These are phyloP conservation scores for Ommatoiulus sabulosus DNA, from an alignment of 2,888 invertebrate species.

Conservation along the genomic window DNA sequence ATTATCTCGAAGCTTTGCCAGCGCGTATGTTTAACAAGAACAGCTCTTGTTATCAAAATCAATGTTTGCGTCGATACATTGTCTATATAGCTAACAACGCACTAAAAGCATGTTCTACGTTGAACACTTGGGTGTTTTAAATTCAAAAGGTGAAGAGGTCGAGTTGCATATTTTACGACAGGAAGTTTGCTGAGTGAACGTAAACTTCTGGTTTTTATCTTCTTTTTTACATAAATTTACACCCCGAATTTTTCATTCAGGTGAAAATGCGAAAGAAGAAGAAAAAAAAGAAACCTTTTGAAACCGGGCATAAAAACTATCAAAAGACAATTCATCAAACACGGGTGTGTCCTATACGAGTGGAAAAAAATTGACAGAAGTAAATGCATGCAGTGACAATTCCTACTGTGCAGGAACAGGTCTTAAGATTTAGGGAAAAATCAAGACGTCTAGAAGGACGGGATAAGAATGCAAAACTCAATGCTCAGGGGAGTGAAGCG, in stretches of 20 bases:
- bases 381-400: slow-evolving; percentile 38
- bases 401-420: slow-evolving; percentile 34
- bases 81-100: background rate
- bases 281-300: background rate
- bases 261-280: slow-evolving; percentile 31
- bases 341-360: slow-evolving; percentile 42
- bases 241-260: slow-evolving; percentile 35
- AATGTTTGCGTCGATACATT: slow-evolving; percentile 31
- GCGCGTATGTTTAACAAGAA: slow-evolving; percentile 1
- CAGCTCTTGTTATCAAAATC: background rate
- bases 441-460: background rate
- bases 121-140: slow-evolving; percentile 18
- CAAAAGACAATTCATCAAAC: slow-evolving; percentile 48
- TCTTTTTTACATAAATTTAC: slow-evolving; percentile 44
- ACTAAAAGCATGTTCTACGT: slow-evolving; percentile 21
- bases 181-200: slow-evolving; percentile 48
- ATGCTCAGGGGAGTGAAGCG: background rate
- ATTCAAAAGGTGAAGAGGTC: slow-evolving; percentile 37
- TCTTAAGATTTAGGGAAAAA: slow-evolving; percentile 12
- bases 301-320: slow-evolving; percentile 36
- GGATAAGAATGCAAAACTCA: background rate
- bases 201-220: slow-evolving; percentile 44
- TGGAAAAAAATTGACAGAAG: slow-evolving; percentile 41
- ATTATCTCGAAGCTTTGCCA: background rate
- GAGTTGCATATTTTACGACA: slow-evolving; percentile 42